phyloP scores from a whole-genome alignment of 2,888 invertebrate genomes.

The Temnothorax ravouxi region DNA sequence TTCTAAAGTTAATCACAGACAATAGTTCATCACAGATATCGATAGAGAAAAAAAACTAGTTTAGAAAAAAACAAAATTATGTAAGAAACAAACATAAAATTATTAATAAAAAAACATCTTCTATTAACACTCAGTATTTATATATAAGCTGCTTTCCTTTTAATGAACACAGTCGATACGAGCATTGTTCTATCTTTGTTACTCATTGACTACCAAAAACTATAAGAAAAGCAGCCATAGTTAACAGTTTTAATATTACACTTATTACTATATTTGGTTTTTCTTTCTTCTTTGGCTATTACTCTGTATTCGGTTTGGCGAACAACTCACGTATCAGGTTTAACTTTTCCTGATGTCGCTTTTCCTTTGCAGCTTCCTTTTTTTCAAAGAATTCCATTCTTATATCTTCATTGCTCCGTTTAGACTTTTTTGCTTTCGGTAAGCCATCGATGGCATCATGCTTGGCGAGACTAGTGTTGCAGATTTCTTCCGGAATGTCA shows the following conservation, averaged over 20 bases:
- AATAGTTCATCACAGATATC: too few relatives aligned
- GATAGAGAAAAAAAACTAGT: too few relatives aligned
- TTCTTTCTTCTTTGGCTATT: conserved; percentile 7
- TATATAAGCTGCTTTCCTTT: conserved; percentile 1
- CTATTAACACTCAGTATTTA: neutral
- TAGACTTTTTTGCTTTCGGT: neutral
- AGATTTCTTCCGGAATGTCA: neutral
- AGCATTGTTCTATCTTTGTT: neutral
- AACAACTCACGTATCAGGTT: neutral
- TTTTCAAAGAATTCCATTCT: neutral
- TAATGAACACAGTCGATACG: neutral
- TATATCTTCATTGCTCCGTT: neutral
- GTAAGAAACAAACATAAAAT: too few relatives aligned
- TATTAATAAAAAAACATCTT: too few relatives aligned
- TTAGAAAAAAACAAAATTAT: too few relatives aligned
- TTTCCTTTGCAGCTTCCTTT: conserved; percentile 7
- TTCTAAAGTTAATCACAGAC: too few relatives aligned
- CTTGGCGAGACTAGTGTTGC: neutral
- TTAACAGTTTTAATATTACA: conserved; percentile 9
- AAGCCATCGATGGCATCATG: neutral
- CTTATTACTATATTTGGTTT: neutral
- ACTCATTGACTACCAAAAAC: conserved; percentile 5
- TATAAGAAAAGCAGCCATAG: neutral
- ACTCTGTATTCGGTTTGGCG: neutral
- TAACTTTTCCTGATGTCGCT: conserved; percentile 9